Base-by-base conservation (phyloP, 1,140 invertebrate species). In the Batillaria attramentaria region DNA sequence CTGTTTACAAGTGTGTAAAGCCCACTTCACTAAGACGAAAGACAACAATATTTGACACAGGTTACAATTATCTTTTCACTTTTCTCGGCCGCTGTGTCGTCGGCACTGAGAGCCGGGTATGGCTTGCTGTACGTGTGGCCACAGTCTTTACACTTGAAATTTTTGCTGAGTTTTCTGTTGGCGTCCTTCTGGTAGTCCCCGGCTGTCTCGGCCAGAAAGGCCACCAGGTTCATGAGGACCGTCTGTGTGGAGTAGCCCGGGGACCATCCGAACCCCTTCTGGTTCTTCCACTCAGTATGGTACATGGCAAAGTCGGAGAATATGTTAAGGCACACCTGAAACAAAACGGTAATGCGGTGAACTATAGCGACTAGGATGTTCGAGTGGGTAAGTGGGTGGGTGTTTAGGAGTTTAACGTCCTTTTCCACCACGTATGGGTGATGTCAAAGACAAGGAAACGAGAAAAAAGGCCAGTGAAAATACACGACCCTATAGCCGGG, bases 221-320 rank as follows among this genome's bases (percentile, higher is more conserved):
- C 77, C 28, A 88, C 83, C 0, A 88, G 82, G 37, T 88, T 88
- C 80, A 88, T 82, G 0, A 88, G 81, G 35, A 88, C 82, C 1
- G 87, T 87, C 78, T 88, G 87, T 5, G 87, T 80, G 13, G 87
- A 87, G 74, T 88, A 88, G 10, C 86, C 86, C 1, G 87, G 87
- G 2, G 86, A 87, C 87, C 87, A 88, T 1, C 87, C 87, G 0
- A 84, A 46, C 2, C 82, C 83, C 68, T 88, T 88, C 69, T 87
- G 77, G 43, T 84, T 82, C 42, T 83, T 84, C 87, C 87, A 88
- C 76, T 88, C 87, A 20, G 84, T 86, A 60, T 88, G 87, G 43
- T 84, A 82, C 42, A 83, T 81, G 16, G 86, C 84, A 77, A 87
- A 88, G 65, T 88, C 87, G 5, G 84, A 84, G 79, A 88, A 88